These are phyloP conservation scores for Dinothrombium tinctorium DNA, from an alignment of 1,140 invertebrate genomes.

Conservation along the genomic window DNA sequence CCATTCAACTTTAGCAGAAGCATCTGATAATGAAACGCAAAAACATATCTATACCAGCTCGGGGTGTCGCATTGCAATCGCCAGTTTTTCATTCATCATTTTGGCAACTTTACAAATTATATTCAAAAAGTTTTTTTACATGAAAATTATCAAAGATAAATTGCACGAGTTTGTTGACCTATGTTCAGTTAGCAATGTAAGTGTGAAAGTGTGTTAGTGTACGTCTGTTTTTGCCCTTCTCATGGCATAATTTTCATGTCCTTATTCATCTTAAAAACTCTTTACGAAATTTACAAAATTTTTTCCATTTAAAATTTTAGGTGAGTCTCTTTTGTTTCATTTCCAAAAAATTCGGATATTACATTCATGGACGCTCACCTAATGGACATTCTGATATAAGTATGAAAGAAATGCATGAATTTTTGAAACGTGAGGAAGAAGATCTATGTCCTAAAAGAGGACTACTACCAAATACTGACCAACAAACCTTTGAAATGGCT, in stretches of 20 bases:
- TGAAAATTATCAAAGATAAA: slow-evolving; percentile 41
- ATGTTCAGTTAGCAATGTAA: slow-evolving; percentile 43
- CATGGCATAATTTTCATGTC: slow-evolving; percentile 14
- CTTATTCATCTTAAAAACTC: slow-evolving; percentile 15
- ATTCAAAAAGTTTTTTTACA: slow-evolving; percentile 34
- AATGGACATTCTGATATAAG: slow-evolving; percentile 65
- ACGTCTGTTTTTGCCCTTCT: slow-evolving; percentile 2
- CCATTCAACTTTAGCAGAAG: slow-evolving; percentile 4
- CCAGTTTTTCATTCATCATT: slow-evolving; percentile 23
- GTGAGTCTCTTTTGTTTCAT: slow-evolving; percentile 55
- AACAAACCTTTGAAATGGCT: slow-evolving; percentile 52
- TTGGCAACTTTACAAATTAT: slow-evolving; percentile 32
- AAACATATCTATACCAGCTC: slow-evolving; percentile 21
- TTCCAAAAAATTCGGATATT: slow-evolving; percentile 46
- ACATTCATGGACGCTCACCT: slow-evolving; percentile 64
- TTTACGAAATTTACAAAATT: background rate
- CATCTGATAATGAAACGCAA: slow-evolving; percentile 16
- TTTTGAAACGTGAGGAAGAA: slow-evolving; percentile 43
- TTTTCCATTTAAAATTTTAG: slow-evolving; percentile 20
- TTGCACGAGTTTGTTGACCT: slow-evolving; percentile 54
- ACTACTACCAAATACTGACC: slow-evolving; percentile 45
- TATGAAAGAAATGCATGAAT: slow-evolving; percentile 48
- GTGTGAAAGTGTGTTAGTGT: too few relatives aligned
- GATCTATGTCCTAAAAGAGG: slow-evolving; percentile 28
- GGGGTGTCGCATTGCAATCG: slow-evolving; percentile 28